A percentile compares a stretch with the other conserved stretches of the same genome.
phyloP scores from a whole-genome alignment of 2,888 invertebrate species.

The Carcina quercana region DNA sequence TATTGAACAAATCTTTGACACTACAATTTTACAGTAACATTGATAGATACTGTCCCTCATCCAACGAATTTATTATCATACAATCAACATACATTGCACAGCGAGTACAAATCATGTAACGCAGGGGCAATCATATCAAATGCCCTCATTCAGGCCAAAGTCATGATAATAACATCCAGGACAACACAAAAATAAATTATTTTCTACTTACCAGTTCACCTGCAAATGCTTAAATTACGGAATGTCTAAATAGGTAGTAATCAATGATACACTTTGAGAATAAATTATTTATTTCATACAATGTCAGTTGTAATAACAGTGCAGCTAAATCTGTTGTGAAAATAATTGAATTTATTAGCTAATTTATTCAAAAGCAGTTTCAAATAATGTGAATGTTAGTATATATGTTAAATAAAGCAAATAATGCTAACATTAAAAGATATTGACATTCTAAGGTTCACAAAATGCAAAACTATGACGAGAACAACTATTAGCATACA shows the following conservation, averaged over 20 bases:
- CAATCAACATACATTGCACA: slow-evolving; percentile 27
- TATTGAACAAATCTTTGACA: slow-evolving; percentile 5
- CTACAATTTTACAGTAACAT: slow-evolving; percentile 11
- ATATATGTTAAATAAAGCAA: too few species aligned
- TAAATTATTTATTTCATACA: slow-evolving; percentile 35
- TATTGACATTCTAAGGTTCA: too few species aligned
- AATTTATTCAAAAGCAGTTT: too few species aligned
- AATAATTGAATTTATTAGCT: too few species aligned
- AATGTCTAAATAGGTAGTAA: slow-evolving; percentile 25
- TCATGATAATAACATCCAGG: slow-evolving; percentile 18
- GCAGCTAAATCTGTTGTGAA: too few species aligned
- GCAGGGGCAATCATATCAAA: slow-evolving; percentile 29
- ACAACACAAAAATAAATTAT: slow-evolving; percentile 9
- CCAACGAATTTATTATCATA: slow-evolving; percentile 32
- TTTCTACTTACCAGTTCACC: slow-evolving; percentile 24
- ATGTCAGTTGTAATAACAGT: too few species aligned
- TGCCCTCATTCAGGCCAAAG: slow-evolving; percentile 26
- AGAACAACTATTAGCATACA: too few species aligned
- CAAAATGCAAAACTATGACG: too few species aligned
- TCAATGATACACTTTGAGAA: slow-evolving; percentile 39
- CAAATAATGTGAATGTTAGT: too few species aligned
- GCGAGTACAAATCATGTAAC: slow-evolving; percentile 17
- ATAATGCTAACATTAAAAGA: too few species aligned
- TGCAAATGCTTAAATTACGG: slow-evolving; percentile 6
- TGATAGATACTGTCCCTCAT: slow-evolving; percentile 18